A percentile compares a stretch with the other conserved stretches of the same genome.
Conservation (phyloP, 1,140 invertebrate species). For the Heterodera carotae region DNA sequence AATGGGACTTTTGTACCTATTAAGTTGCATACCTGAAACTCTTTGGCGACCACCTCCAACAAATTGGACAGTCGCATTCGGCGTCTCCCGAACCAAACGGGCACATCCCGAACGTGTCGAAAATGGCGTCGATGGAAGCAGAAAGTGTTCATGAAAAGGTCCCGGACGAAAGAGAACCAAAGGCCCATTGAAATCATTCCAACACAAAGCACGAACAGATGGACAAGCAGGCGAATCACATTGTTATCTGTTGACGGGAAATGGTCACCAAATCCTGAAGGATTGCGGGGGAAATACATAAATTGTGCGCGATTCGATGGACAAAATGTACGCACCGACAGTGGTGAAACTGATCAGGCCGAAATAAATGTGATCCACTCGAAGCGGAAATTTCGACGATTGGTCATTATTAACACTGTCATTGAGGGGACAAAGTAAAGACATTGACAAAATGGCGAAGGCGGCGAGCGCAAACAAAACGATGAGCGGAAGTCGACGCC, state of each 20-base stretch:
- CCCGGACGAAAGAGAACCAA: constrained; percentile 22
- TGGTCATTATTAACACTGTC: background rate
- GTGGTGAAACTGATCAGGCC: constrained; percentile 23
- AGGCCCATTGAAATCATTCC: constrained; percentile 25
- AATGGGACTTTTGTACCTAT: background rate
- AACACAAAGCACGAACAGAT: constrained; percentile 14
- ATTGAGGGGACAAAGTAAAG: background rate
- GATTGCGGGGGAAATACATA: background rate
- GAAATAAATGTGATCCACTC: constrained; percentile 18
- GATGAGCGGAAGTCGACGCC: background rate
- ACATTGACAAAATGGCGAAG: background rate
- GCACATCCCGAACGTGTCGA: constrained; percentile 10
- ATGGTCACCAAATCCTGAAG: constrained; percentile 16
- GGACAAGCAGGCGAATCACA: background rate
- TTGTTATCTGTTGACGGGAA: constrained; percentile 17
- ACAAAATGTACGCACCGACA: background rate
- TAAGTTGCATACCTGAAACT: constrained; percentile 17
- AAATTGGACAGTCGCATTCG: constrained; percentile 31
- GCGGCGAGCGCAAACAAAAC: background rate
- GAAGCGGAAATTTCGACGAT: background rate
- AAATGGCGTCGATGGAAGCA: constrained; percentile 19
- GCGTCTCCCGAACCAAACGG: constrained; percentile 7
- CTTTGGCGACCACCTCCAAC: constrained; percentile 20
- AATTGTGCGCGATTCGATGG: too few species aligned
- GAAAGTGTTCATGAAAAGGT: constrained; percentile 7